Base-by-base conservation (phyloP, 2,888 invertebrate genomes). In the Helobdella robusta region DNA sequence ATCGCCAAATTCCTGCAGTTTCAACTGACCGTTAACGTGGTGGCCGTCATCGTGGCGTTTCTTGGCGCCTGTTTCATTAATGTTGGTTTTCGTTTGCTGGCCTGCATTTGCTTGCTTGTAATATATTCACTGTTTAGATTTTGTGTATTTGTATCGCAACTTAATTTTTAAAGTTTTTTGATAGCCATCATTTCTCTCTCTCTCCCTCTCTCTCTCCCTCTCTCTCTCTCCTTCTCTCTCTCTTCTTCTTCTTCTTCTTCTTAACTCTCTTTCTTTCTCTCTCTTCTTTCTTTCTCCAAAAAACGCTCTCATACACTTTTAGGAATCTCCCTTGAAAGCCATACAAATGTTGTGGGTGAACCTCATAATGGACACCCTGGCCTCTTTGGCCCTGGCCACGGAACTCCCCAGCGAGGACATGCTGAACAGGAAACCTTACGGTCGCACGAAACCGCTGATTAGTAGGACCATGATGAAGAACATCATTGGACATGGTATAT, bases 271-370 rank as follows among this genome's bases (percentile, higher is more conserved):
- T n/a, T n/a, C n/a, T n/a, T n/a, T n/a, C n/a, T n/a, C n/a, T n/a
- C n/a, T n/a, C n/a, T n/a, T n/a, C n/a, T n/a, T n/a, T n/a, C n/a
- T n/a, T n/a, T n/a, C n/a, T n/a, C n/a, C n/a, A n/a, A n/a, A n/a
- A n/a, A n/a, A n/a, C n/a, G n/a, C n/a, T n/a, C n/a, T n/a, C n/a
- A n/a, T n/a, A n/a, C n/a, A n/a, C n/a, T n/a, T n/a, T n/a, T 59
- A 93, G 84, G 94, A 94, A 85, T 92, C 92, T 77, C 95, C 95
- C 68, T 85, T 95, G 69, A 94, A 91, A 87, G 97, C 95, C 75
- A 95, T 97, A 73, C 95, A 97, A 86, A 97, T 97, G 95, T 85
- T 97, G 78, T 97, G 97, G 97, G 95, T 97, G 74, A 97, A 97
- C 82, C 84, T 97, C 71, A 97, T 97, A 76, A 97, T 97, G 95